Base-by-base conservation (phyloP, 2,113 vertebrate genomes). In the Pedetes capensis region DNA sequence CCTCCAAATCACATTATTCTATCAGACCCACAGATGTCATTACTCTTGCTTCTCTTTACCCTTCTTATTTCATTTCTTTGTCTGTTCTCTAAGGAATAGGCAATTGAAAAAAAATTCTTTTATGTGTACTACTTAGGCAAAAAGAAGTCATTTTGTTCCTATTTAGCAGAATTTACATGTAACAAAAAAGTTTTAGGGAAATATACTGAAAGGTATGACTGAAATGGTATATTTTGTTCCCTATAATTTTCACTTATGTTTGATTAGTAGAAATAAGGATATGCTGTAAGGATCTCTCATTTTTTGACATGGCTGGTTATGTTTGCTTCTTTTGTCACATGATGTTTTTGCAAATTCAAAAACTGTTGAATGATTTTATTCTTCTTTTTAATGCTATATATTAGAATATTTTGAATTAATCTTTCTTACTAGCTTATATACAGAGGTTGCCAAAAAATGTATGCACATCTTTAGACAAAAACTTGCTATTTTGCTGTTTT, bases 391-490 rank as follows among this genome's bases (percentile, higher is more conserved):
- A 93, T 20, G 14, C n/a, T 27, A 68, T 68, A 34, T 59, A 81
- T 64, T 66, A 79, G 2, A 90, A 83, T 39, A 51, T 89, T 92
- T 86, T 89, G 47, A 96, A n/a, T 64, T 44, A 89, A 80, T 51
- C 55, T 1, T 14, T 37, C 0, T 75, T 80, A 20, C 44, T 91
- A 82, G 75, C 39, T 49, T 16, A 14, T 13, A 8, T 0, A 49
- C n/a, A n/a, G n/a, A n/a, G n/a, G n/a, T n/a, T n/a, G n/a, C n/a
- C n/a, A n/a, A n/a, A n/a, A n/a, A n/a, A n/a, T n/a, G n/a, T n/a
- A n/a, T n/a, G n/a, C n/a, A n/a, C n/a, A n/a, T n/a, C n/a, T n/a
- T n/a, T n/a, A n/a, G n/a, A n/a, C n/a, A n/a, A n/a, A n/a, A n/a
- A n/a, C n/a, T n/a, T n/a, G n/a, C n/a, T n/a, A n/a, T n/a, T n/a